Evolutionary conservation across 2,797 vertebrate species (phyloP).

Genomic region (Sebastes flavidus): DNA sequence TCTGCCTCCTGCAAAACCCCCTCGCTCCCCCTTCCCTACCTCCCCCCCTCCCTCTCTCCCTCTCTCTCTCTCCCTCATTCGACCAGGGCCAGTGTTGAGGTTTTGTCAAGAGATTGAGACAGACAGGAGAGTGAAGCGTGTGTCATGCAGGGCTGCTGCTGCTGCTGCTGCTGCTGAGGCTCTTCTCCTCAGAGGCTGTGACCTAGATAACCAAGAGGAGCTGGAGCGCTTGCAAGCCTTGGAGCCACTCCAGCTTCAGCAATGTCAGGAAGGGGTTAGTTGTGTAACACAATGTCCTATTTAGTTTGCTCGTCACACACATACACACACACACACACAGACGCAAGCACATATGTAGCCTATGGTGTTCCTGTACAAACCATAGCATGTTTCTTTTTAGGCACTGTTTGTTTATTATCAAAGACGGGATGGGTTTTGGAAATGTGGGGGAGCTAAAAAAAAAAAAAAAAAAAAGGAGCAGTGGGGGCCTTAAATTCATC

Average conservation of each 20-base stretch:
- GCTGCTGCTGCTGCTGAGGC: constrained; percentile 61
- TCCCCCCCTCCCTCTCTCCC: constrained; percentile 9
- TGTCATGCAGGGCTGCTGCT: constrained; percentile 76
- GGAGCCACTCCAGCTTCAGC: constrained; percentile 80
- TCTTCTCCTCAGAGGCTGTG: constrained; percentile 81
- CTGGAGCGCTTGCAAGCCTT: constrained; percentile 79
- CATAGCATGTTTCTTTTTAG: not conserved
- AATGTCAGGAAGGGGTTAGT: constrained; percentile 82
- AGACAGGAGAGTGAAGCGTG: constrained; percentile 81
- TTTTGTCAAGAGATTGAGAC: constrained; percentile 81
- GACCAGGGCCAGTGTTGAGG: constrained; percentile 73
- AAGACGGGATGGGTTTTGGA: not conserved
- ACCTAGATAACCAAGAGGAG: constrained; percentile 84
- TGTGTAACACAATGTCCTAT: constrained; percentile 82
- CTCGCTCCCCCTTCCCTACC: constrained; percentile 22
- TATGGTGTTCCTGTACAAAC: constrained; percentile 26
- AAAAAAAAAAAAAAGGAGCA: not conserved
- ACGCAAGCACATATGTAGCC: constrained; percentile 52
- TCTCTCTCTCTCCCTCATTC: constrained; percentile 35
- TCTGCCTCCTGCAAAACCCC: constrained; percentile 44
- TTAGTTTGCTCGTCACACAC: constrained; percentile 71
- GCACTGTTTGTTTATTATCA: not conserved
- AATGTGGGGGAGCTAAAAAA: not conserved
- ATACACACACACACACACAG: constrained; percentile 23
- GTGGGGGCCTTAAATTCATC: constrained; percentile 18